Percentiles rank a stretch among this genome's conserved stretches.
Conservation (phyloP, 2,888 invertebrate genomes). For the Thecocarcelia acutangulata region DNA sequence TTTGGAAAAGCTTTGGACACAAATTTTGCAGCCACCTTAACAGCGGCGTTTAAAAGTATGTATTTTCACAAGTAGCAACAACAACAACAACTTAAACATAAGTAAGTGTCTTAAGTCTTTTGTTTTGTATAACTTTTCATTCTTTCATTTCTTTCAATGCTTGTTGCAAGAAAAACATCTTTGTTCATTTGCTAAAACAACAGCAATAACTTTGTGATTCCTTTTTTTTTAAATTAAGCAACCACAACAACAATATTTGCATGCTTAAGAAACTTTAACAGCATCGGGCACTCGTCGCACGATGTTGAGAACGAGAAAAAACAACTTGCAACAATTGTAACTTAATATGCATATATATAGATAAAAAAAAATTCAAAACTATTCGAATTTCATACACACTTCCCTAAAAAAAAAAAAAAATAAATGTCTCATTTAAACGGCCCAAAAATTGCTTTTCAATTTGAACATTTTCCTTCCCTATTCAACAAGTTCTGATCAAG, state of each 20-base stretch:
- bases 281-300: constrained; percentile 10
- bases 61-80: constrained; percentile 34
- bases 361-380: too few relatives aligned
- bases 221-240: constrained; percentile 13
- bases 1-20: constrained; percentile 1
- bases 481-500: too few relatives aligned
- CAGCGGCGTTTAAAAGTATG: constrained; percentile 56
- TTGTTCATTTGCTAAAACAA: constrained; percentile 43
- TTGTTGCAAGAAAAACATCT: constrained; percentile 52
- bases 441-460: too few relatives aligned
- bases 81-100: constrained; percentile 29
- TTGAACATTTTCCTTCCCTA: too few relatives aligned
- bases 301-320: too few relatives aligned
- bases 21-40: constrained; percentile 8
- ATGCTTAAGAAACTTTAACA: constrained; percentile 40
- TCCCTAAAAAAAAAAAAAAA: too few relatives aligned
- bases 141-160: constrained; percentile 8
- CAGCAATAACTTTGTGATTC: constrained; percentile 1
- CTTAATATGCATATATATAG: too few relatives aligned
- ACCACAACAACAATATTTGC: constrained; percentile 53
- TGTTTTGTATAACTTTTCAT: constrained; percentile 61
- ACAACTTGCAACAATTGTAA: too few relatives aligned
- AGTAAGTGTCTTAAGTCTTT: constrained; percentile 69
- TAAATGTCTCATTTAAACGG: too few relatives aligned
- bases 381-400: too few relatives aligned